Base-by-base conservation (phyloP, 2,797 vertebrate genomes). In the Prunella strophiata region DNA sequence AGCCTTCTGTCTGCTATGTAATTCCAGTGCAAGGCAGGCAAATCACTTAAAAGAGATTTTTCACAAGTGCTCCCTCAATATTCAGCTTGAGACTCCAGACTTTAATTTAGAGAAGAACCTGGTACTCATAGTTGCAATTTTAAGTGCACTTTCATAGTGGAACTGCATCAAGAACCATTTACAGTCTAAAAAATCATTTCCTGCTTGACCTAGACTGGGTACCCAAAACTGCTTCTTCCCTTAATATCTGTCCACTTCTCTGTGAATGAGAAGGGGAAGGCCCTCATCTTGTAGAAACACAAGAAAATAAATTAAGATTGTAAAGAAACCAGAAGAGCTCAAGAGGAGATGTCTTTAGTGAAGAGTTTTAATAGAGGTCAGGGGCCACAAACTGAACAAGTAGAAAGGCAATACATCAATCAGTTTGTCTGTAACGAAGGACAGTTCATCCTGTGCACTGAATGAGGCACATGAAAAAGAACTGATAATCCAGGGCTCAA, bases 251-350 rank as follows among this genome's bases (percentile, higher is more conserved):
- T 79, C 82, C 38, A 72, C 68, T 93, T 94, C 54, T 86, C n/a
- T 59, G 66, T 90, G 88, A 93, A 94, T 79, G 83, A 94, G 87
- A 93, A 94, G 73, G 58, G 70, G 80, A 94, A 93, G 85, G 93
- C 77, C 42, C 26, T 94, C 58, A 73, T 94, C 83, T 89, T 88
- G 48, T 70, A 94, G 91, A 96, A 94, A 95, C 85, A 95, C 57
- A 95, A 70, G 83, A 91, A 96, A 96, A 96, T 93, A 91, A 94
- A 96, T 91, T 84, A 95, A 84, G 70, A 88, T 91, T 90, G 89
- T 58, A 1, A 67, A 73, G 70, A 8, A 52, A 3, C 7, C 63
- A 88, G 80, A 93, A 84, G 42, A 86, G 73, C 85, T 94, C 70
- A 88, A 95, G 93, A 88, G 77, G 83, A 87, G 70, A 78, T 84